Base-by-base conservation (phyloP, 2,797 vertebrate genomes). In the Poeciliopsis turneri region DNA sequence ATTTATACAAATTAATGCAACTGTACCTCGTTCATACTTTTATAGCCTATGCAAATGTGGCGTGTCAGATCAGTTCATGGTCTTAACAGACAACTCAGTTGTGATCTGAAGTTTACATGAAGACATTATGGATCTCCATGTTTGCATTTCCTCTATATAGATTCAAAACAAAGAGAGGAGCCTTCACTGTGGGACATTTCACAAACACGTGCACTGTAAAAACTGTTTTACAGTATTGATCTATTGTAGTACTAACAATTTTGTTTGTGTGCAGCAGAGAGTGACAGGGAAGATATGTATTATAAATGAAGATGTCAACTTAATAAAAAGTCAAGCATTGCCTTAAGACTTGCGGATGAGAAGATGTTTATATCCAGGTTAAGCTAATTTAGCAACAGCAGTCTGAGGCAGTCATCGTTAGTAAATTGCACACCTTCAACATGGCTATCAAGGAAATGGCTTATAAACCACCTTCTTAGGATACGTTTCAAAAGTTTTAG, bases 11-110 rank as follows among this genome's bases (percentile, higher is more conserved):
- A 88, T 85, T 13, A 77, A 70, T 11, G 68, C 61, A 76, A 1
- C 45, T n/a, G 45, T 43, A 47, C 53, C 51, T 70, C 20, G 7
- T 9, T 30, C 28, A 28, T 23, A 73, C 25, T 47, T 87, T 78
- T 68, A 88, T 73, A 68, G 78, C 23, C 36, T 61, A 89, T 92
- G 88, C 87, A 93, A 92, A 93, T 76, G 25, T 28, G 76, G n/a
- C 13, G 20, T 36, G 30, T 73, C 74, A 36, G 53, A 46, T 49
- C 15, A 69, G 28, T 75, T 83, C 80, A 46, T 73, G 39, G 81
- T 75, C 74, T 77, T 51, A 39, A 61, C 75, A 15, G 71, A 80
- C 46, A 46, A 45, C 33, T 59, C 25, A 3, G 59, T 45, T 75
- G 55, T 59, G 28, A 74, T 30, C 16, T 23, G 18, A n/a, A 16